Evolutionary conservation across 2,113 vertebrate species (phyloP).

Genomic region (Bujurquina vittata): DNA sequence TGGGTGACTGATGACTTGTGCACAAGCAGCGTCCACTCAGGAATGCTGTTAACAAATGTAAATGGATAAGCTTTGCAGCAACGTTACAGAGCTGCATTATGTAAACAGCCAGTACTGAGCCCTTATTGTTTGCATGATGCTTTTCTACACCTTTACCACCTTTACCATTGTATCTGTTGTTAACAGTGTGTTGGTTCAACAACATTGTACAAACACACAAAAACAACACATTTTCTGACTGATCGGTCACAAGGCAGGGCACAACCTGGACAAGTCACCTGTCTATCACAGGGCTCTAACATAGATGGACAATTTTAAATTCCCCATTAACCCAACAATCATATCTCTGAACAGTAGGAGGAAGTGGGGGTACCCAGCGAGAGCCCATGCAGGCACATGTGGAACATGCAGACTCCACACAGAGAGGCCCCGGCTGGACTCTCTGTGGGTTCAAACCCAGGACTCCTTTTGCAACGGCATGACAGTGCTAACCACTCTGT

Average conservation of each 20-base stretch:
- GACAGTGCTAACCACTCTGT: neutral
- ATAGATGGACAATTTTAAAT: neutral
- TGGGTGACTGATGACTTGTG: slow-evolving; percentile 30
- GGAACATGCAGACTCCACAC: neutral
- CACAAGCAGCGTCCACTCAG: slow-evolving; percentile 5
- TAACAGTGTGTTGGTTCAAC: neutral
- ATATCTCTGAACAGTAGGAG: neutral
- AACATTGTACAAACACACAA: neutral
- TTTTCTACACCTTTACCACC: neutral
- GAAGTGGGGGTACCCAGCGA: neutral
- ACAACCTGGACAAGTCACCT: neutral
- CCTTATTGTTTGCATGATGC: neutral
- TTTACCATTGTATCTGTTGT: neutral
- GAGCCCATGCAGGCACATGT: neutral
- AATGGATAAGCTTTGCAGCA: slow-evolving; percentile 29
- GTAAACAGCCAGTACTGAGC: neutral
- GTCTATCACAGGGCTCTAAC: neutral
- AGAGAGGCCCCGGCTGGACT: no score
- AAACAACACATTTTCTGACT: neutral
- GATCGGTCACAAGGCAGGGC: neutral
- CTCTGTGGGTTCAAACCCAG: neutral
- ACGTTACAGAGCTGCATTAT: slow-evolving; percentile 10
- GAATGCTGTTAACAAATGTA: slow-evolving; percentile 2
- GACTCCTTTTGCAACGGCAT: neutral
- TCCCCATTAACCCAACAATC: neutral